Base-by-base conservation (phyloP, 1,140 invertebrate species). In the Metopolophium dirhodum region DNA sequence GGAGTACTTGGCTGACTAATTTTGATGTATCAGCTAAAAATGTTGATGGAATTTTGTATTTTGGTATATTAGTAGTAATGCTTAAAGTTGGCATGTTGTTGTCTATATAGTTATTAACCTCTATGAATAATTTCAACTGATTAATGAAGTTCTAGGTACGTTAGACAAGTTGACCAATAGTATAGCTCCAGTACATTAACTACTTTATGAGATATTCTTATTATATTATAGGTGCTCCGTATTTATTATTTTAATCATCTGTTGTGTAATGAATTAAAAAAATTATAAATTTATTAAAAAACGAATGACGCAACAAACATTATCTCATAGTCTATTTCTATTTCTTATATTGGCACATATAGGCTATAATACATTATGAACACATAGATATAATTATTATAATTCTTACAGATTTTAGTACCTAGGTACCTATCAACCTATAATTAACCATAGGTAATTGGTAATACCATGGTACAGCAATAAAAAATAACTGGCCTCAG, bases 61-160 rank as follows among this genome's bases (percentile, higher is more conserved):
- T 91, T 49, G 90, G 90, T 83, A 91, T 0, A 9, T 91, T 91
- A 37, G 90, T 91, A 26, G 51, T 83, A 26, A 91, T 49, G 11
- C 47, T 91, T 37, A 91, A n/a, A 82, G 90, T 91, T 49, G 68
- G 68, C 90, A 91, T 91, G 11, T 91, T 91, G 49, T 23, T 57
- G 20, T 37, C 35, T 49, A 20, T 49, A 20, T 47, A 35, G 18
- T 88, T 35, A 88, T 11, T n/a, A 41, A 51, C 30, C 22, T 35
- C 23, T 83, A 88, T 20, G 4, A 88, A 35, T 22, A 49, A 35
- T 88, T 23, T 35, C 1, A 88, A 51, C 20, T 88, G 18, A 49
- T 18, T n/a, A 49, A 51, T 51, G 1, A 7, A 88, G 14, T 35
- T 88, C 4, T 49, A 37, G 1, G 26, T 86, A 14, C 47, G n/a